phyloP scores from a whole-genome alignment of 2,113 vertebrate species.

The Zosterops hypoxanthus region DNA sequence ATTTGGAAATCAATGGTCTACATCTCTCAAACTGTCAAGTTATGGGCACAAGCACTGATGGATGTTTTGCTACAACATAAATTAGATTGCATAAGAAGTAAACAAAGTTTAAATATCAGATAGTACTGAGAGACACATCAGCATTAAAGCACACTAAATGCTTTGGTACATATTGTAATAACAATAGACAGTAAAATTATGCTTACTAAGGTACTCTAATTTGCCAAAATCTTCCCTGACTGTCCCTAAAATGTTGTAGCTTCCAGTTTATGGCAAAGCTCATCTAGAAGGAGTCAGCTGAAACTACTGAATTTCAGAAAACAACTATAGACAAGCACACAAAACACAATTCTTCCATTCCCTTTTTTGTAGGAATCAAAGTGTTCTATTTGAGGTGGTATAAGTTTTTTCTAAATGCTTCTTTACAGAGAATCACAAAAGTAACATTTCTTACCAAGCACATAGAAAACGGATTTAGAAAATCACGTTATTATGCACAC shows the following conservation, averaged over 20 bases:
- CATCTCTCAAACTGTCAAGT: neutral
- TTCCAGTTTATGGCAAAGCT: neutral
- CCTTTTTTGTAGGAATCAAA: neutral
- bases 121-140: neutral
- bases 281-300: neutral
- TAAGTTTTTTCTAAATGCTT: neutral
- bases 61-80: neutral
- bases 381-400: neutral
- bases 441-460: neutral
- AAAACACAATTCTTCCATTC: neutral
- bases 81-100: neutral
- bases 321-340: neutral
- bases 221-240: neutral
- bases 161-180: neutral
- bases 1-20: neutral
- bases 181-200: neutral
- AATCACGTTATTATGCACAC: neutral
- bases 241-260: neutral
- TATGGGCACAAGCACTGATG: neutral
- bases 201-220: neutral
- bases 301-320: neutral
- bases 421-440: neutral
- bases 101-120: neutral
- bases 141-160: neutral
- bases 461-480: neutral